phyloP scores from a whole-genome alignment of 2,888 invertebrate species.

The Mystacides longicornis region DNA sequence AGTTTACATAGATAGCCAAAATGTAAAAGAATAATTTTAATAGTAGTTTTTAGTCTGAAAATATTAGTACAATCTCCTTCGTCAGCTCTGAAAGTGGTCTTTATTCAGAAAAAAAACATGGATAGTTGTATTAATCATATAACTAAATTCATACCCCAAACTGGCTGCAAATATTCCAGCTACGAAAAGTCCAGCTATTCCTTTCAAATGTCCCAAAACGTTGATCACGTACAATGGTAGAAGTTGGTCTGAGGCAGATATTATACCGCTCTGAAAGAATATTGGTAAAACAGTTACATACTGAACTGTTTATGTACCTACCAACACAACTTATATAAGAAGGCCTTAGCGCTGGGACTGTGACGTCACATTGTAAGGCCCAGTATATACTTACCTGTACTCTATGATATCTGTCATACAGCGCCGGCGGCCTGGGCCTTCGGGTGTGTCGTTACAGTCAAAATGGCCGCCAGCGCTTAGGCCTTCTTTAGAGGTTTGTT shows the following conservation, averaged over 20 bases:
- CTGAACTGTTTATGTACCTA: too few species aligned
- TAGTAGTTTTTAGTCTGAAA: background rate
- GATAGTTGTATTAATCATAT: background rate
- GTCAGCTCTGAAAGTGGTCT: background rate
- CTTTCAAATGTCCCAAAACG: conserved; percentile 64
- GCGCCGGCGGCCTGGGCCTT: too few species aligned
- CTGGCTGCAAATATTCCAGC: conserved; percentile 95
- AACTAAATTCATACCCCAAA: conserved; percentile 59
- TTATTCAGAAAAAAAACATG: background rate
- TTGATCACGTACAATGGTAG: conserved; percentile 87
- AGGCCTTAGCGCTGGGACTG: too few species aligned
- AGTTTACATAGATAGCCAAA: background rate
- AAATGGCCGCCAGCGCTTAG: too few species aligned
- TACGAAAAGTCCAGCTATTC: conserved; percentile 87
- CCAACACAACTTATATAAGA: too few species aligned
- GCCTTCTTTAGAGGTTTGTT: too few species aligned
- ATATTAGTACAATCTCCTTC: background rate
- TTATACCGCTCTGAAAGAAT: conserved; percentile 37
- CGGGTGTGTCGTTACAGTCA: too few species aligned
- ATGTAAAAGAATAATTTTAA: background rate
- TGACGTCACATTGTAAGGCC: too few species aligned
- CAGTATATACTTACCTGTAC: too few species aligned
- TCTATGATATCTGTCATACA: too few species aligned
- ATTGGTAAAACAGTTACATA: too few species aligned
- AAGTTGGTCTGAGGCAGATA: conserved; percentile 69